Conservation (phyloP, 2,113 vertebrate species). For the Labeo rohita region DNA sequence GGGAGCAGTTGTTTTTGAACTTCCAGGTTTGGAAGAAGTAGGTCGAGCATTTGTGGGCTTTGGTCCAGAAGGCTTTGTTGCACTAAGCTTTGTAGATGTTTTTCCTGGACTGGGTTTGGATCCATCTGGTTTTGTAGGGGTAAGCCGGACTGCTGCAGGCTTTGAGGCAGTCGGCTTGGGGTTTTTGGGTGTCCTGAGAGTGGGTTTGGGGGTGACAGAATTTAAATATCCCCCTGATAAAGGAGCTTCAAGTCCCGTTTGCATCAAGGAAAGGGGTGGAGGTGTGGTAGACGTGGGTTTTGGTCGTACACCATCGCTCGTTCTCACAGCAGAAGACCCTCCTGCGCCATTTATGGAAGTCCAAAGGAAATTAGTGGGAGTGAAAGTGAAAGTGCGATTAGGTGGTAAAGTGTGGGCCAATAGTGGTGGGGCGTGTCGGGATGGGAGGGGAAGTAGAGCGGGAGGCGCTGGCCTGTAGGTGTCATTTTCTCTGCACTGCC, state of each 20-base stretch:
- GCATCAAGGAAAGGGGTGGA: not conserved
- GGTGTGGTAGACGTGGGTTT: not conserved
- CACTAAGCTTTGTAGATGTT: not conserved
- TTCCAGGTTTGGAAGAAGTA: constrained; percentile 61
- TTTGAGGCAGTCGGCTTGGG: constrained; percentile 61
- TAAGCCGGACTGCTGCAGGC: constrained; percentile 40
- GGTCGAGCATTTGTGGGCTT: constrained; percentile 63
- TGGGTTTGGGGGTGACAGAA: constrained; percentile 28
- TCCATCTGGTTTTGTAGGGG: constrained; percentile 52
- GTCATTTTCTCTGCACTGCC: constrained; percentile 90
- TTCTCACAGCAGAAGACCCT: constrained; percentile 63
- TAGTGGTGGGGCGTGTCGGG: constrained; percentile 48
- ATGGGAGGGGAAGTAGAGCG: constrained; percentile 77
- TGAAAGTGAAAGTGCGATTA: constrained; percentile 62
- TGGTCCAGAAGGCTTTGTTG: constrained; percentile 46
- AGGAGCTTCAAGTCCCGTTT: constrained; percentile 28
- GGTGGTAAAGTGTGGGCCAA: constrained; percentile 66
- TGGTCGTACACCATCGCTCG: constrained; percentile 8
- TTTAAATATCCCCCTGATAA: constrained; percentile 14
- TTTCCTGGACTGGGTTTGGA: constrained; percentile 33
- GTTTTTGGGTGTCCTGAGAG: constrained; percentile 48
- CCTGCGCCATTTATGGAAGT: constrained; percentile 79
- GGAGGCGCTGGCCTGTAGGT: constrained; percentile 81
- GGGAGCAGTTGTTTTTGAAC: constrained; percentile 60
- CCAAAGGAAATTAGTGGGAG: constrained; percentile 63